These are phyloP conservation scores for Onychostoma macrolepis DNA, from an alignment of 2,113 vertebrate genomes.

Conservation along the genomic window DNA sequence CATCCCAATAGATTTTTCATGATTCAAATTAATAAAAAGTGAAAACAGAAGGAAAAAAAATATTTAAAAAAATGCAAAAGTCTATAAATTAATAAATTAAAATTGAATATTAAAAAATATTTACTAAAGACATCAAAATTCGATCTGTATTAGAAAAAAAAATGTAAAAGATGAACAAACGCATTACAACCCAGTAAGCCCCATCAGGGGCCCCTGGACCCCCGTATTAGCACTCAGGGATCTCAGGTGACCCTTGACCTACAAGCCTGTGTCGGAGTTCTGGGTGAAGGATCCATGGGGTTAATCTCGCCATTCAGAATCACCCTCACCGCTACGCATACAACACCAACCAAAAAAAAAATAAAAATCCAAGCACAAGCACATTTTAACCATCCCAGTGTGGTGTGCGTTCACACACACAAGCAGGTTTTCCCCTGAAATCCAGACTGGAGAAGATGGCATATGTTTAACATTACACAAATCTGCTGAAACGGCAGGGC, in stretches of 20 bases:
- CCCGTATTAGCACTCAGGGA: conserved; percentile 47
- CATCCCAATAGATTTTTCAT: neutral
- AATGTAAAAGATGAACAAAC: conserved; percentile 1
- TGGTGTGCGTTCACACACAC: conserved; percentile 25
- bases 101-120: too few relatives aligned
- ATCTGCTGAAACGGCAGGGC: conserved; percentile 55
- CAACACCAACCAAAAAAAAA: conserved; percentile 22
- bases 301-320: conserved; percentile 50
- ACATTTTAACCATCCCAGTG: conserved; percentile 29
- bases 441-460: conserved; percentile 45
- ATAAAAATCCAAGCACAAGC: conserved; percentile 30
- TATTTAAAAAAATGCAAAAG: neutral
- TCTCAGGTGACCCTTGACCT: conserved; percentile 57
- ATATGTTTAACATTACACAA: conserved; percentile 59
- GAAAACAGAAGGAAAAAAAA: too few relatives aligned
- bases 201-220: conserved; percentile 37
- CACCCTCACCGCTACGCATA: conserved; percentile 39
- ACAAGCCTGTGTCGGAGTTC: conserved; percentile 34
- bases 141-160: neutral
- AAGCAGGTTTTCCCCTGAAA: conserved; percentile 52
- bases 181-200: conserved; percentile 29
- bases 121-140: neutral
- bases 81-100: neutral
- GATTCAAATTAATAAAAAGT: neutral
- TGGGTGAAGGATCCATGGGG: conserved; percentile 28